These are phyloP conservation scores for Ethmia dodecea DNA, from an alignment of 2,888 invertebrate genomes.

Conservation along the genomic window DNA sequence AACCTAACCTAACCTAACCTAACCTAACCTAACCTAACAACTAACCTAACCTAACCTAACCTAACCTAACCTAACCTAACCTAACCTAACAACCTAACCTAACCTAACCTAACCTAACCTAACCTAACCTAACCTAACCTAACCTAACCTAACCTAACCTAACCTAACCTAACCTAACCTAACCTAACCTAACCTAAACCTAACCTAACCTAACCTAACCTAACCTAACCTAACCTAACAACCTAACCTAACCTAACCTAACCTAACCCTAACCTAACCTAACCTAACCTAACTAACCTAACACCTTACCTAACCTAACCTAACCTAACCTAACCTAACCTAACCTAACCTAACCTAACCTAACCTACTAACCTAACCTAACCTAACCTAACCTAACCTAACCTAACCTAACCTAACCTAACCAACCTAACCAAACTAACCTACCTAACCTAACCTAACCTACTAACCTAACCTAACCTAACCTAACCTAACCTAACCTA, in stretches of 20 bases:
- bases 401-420: slow-evolving; percentile 13
- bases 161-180: slow-evolving; percentile 9
- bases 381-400: slow-evolving; percentile 10
- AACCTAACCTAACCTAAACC: slow-evolving; percentile 9
- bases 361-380: slow-evolving; percentile 1
- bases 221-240: slow-evolving; percentile 4
- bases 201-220: slow-evolving; percentile 6
- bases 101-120: slow-evolving; percentile 4
- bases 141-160: slow-evolving; percentile 9
- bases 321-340: slow-evolving; percentile 7
- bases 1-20: slow-evolving; percentile 7
- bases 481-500: background rate
- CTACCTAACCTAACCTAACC: slow-evolving; percentile 9
- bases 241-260: slow-evolving; percentile 2
- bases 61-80: slow-evolving; percentile 12
- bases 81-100: slow-evolving; percentile 7
- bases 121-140: slow-evolving; percentile 7
- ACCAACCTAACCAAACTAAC: slow-evolving; percentile 6
- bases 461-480: slow-evolving; percentile 3
- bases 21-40: slow-evolving; percentile 9
- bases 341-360: slow-evolving; percentile 10
- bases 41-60: slow-evolving; percentile 7
- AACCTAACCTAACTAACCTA: background rate
- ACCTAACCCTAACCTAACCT: slow-evolving; percentile 1
- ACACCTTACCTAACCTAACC: slow-evolving; percentile 7